A percentile compares a stretch with the other conserved stretches of the same genome.
These are phyloP conservation scores for Paralvinella palmiformis DNA, from an alignment of 1,140 invertebrate genomes.

Conservation along the genomic window DNA sequence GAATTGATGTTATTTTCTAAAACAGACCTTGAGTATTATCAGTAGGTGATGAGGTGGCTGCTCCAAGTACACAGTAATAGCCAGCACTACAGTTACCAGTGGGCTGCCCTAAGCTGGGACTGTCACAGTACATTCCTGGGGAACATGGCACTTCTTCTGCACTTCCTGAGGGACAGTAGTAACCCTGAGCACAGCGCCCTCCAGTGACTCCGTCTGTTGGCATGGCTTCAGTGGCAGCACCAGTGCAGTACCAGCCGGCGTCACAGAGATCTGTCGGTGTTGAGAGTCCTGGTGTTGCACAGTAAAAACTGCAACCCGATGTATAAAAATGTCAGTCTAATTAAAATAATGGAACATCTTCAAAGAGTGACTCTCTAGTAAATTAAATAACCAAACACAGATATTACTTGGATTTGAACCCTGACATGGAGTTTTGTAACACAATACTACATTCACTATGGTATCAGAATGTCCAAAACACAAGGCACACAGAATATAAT, in stretches of 20 bases:
- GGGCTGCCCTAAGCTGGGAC: constrained; percentile 31
- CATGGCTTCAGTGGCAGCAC: constrained; percentile 23
- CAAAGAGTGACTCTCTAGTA: no score
- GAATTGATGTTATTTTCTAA: background rate
- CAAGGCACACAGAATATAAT: no score
- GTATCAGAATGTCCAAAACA: no score
- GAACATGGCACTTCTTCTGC: constrained; percentile 32
- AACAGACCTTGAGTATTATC: constrained; percentile 18
- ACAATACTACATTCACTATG: no score
- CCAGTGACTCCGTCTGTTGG: constrained; percentile 27
- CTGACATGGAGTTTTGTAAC: no score
- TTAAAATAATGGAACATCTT: no score
- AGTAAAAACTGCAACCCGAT: constrained; percentile 32
- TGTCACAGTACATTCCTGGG: constrained; percentile 38
- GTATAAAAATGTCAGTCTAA: no score
- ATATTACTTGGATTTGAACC: no score
- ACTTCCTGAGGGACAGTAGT: constrained; percentile 42
- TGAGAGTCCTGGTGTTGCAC: constrained; percentile 32
- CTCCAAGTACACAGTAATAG: constrained; percentile 18
- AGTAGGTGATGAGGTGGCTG: constrained; percentile 14
- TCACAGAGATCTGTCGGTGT: constrained; percentile 35
- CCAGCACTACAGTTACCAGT: constrained; percentile 33
- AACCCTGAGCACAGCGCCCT: constrained; percentile 32
- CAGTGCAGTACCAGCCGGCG: constrained; percentile 40
- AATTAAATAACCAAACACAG: no score